Base-by-base conservation (phyloP, 2,113 vertebrate genomes). In the Oxygymnocypris stewartii region DNA sequence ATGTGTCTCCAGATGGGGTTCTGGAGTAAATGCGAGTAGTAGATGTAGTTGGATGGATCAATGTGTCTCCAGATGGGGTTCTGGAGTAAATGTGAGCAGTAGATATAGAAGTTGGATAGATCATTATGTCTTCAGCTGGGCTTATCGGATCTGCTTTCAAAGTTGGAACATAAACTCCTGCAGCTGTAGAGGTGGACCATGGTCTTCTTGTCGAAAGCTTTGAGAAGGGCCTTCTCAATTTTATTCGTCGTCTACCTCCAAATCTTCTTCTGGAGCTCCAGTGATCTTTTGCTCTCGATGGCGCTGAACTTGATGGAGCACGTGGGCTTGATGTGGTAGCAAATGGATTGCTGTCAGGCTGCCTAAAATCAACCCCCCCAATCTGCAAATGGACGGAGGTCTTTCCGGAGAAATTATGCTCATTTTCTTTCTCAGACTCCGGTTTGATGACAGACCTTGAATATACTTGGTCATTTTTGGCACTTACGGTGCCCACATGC, bases 161-260 rank as follows among this genome's bases (percentile, higher is more conserved):
- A 61, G 89, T 88, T 23, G 35, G 67, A 10, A 10, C 67, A 71
- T 67, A 12, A 35, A 75, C 59, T 84, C n/a, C 35, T 71, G 65
- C 67, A 82, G 14, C n/a, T 16, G 54, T 85, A 71, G 87, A 44
- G 54, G 71, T 14, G 59, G 81, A 54, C 82, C 59, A 63, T 87
- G 83, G 84, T 57, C 75, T 84, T 25, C 35, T 37, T 14, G 84
- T 87, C 82, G 35, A 86, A 84, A 90, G 88, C 1, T 89, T 40
- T 74, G 88, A 65, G 65, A 92, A 85, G 81, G 89, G 92, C 67
- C 75, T 92, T 47, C 94, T 93, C 13, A 93, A 79, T 89, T 95
- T 94, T 28, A 93, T 94, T 23, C 95, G 94, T 85, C 93, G 95
- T 85, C 94, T 94, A 3, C 96, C 95, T 2, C 93, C 92, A 23